phyloP scores from a whole-genome alignment of 2,113 vertebrate genomes.

The Chlorodrepanis virens region DNA sequence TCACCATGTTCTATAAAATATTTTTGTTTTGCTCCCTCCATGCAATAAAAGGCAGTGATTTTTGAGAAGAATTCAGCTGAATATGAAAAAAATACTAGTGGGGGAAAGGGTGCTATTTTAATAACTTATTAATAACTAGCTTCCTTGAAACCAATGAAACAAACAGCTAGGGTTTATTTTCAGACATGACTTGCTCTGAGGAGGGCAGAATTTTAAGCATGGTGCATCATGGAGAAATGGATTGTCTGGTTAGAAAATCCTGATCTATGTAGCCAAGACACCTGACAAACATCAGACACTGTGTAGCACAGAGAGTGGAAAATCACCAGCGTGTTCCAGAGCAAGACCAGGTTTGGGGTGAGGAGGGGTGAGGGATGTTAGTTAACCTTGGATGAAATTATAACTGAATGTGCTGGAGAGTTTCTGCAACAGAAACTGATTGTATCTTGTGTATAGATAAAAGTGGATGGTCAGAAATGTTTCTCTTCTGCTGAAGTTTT shows the following conservation, averaged over 20 bases:
- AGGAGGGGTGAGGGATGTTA: background rate
- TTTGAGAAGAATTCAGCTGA: background rate
- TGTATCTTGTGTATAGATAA: slow-evolving; percentile 20
- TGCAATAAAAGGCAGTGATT: background rate
- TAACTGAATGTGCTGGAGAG: slow-evolving; percentile 1
- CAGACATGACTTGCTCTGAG: background rate
- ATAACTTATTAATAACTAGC: background rate
- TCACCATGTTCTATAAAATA: background rate
- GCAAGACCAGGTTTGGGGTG: background rate
- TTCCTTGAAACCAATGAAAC: background rate
- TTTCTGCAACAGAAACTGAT: slow-evolving; percentile 18
- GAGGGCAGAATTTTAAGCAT: background rate
- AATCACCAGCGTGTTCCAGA: background rate
- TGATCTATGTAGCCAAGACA: background rate
- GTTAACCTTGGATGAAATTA: slow-evolving; percentile 38
- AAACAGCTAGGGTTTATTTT: background rate
- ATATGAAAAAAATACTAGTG: background rate
- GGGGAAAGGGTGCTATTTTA: background rate
- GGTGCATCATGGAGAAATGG: background rate
- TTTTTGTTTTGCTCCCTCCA: background rate
- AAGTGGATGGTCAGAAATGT: background rate
- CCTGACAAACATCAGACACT: background rate
- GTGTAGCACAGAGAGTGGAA: background rate
- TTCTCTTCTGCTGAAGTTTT: slow-evolving; percentile 20
- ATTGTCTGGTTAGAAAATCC: background rate